phyloP scores from a whole-genome alignment of 2,113 vertebrate genomes.

The Lamprotornis superbus region DNA sequence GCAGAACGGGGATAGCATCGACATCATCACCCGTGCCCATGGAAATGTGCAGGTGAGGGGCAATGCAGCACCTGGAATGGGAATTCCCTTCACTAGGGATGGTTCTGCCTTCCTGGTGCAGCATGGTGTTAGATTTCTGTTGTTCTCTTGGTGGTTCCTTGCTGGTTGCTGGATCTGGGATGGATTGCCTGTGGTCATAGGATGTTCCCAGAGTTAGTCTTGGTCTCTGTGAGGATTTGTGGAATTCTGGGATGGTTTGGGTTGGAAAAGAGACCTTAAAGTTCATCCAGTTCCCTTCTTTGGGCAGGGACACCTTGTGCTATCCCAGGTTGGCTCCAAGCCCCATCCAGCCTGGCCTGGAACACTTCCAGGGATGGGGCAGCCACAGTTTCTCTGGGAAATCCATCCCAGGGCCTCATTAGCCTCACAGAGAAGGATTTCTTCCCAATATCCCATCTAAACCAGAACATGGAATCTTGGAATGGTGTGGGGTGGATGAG shows the following conservation, averaged over 20 bases:
- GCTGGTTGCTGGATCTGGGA: rapidly evolving
- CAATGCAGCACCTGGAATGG: rapidly evolving
- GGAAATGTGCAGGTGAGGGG: constrained; percentile 92
- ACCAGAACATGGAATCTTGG: background rate
- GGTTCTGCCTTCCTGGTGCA: background rate
- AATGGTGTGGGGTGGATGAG: background rate
- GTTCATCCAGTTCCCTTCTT: background rate
- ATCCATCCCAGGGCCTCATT: background rate
- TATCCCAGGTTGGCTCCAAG: background rate
- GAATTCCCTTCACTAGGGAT: too few relatives aligned
- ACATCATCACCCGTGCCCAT: constrained; percentile 95
- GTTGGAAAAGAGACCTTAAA: background rate
- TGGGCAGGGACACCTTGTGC: background rate
- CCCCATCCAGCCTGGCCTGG: background rate
- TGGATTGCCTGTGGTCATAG: rapidly evolving
- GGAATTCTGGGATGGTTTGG: background rate
- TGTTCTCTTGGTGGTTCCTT: rapidly evolving
- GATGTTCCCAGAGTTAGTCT: background rate
- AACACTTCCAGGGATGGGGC: background rate
- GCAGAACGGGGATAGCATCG: constrained; percentile 94
- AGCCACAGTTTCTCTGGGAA: background rate
- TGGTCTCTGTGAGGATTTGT: background rate
- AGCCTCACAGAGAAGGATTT: background rate
- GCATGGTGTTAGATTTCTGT: rapidly evolving
- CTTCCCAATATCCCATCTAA: background rate